phyloP scores from a whole-genome alignment of 2,888 invertebrate genomes.

The Phortica okadai region DNA sequence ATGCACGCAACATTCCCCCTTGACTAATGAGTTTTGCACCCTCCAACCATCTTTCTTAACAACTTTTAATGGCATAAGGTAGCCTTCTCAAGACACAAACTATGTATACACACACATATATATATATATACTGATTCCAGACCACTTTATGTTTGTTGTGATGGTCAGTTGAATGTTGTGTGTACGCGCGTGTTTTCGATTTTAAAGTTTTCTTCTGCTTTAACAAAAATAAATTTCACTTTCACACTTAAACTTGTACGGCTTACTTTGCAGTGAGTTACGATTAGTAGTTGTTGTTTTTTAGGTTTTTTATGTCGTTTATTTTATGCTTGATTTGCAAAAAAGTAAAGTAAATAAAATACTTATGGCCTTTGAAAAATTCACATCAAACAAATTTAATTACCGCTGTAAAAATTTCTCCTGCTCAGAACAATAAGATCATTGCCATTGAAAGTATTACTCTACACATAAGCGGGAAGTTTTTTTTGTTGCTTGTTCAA shows the following conservation, averaged over 20 bases:
- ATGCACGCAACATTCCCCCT: neutral
- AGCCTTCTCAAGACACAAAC: neutral
- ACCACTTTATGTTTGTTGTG: neutral
- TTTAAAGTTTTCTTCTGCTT: conserved; percentile 20
- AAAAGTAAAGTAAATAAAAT: neutral
- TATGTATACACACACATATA: neutral
- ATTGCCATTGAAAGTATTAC: conserved; percentile 10
- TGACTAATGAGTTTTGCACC: conserved; percentile 13
- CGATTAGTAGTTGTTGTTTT: neutral
- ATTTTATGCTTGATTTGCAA: neutral
- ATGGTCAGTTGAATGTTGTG: neutral
- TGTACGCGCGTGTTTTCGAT: conserved; percentile 1
- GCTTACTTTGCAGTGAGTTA: neutral
- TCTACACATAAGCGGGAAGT: neutral
- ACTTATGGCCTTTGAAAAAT: neutral
- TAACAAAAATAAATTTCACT: conserved; percentile 67
- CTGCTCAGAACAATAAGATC: neutral
- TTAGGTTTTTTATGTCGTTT: neutral
- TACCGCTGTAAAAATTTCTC: neutral
- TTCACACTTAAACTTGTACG: conserved; percentile 55
- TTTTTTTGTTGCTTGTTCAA: neutral
- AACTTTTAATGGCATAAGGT: conserved; percentile 7
- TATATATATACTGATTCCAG: neutral
- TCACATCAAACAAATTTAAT: no score
- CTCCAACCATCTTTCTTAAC: neutral